Evolutionary conservation across 64 coral and sea anemone species (phyloP).

Genomic region (Stichodactyla mertensii): DNA sequence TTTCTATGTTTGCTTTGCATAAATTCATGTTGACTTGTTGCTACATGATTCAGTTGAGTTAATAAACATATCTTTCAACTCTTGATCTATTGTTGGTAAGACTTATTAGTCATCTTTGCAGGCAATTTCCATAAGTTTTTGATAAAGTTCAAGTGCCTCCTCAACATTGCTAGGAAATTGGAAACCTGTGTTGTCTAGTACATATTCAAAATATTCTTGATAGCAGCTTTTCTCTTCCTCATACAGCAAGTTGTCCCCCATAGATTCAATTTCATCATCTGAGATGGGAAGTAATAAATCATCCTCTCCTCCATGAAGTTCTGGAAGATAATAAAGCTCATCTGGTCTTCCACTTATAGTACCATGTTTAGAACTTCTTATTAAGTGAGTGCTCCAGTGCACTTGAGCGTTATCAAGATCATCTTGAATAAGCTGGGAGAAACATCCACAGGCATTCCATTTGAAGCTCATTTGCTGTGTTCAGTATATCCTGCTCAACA

Average conservation of each 20-base stretch:
- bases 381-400: conserved; percentile 58
- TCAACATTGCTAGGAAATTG: conserved; percentile 51
- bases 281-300: conserved; percentile 41
- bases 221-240: conserved; percentile 56
- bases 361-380: conserved; percentile 57
- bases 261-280: conserved; percentile 70
- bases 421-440: conserved; percentile 47
- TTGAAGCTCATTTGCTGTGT: conserved; percentile 47
- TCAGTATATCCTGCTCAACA: conserved; percentile 59
- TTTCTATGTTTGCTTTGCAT: background rate
- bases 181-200: conserved; percentile 62
- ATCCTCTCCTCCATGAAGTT: conserved; percentile 72
- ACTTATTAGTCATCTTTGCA: conserved; percentile 36
- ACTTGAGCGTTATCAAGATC: conserved; percentile 45
- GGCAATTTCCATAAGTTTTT: conserved; percentile 70
- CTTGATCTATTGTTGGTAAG: background rate
- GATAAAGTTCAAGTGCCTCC: conserved; percentile 70
- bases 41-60: background rate
- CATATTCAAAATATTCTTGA: conserved; percentile 87
- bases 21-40: background rate
- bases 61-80: background rate
- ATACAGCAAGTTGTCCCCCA: conserved; percentile 72
- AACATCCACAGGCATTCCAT: conserved; percentile 47
- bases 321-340: conserved; percentile 66
- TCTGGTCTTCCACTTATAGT: conserved; percentile 63